Base-by-base conservation (phyloP, 2,888 invertebrate genomes). In the Hipparchia sbordonii region DNA sequence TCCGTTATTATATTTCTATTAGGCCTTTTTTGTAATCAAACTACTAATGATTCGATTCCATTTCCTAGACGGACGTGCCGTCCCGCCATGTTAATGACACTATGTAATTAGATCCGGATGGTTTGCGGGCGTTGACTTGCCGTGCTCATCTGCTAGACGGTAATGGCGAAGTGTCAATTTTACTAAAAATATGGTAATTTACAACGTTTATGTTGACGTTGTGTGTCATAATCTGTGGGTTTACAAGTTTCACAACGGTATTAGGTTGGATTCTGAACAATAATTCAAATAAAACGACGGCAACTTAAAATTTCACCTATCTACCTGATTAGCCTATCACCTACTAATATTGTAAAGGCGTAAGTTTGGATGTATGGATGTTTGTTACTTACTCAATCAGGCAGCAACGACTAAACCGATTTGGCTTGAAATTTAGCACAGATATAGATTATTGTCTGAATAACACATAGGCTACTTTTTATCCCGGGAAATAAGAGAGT, bases 21-120 rank as follows among this genome's bases (percentile, higher is more conserved):
- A 93, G 93, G 93, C 92, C 92, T 92, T 93, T 93, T 93, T 93
- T 92, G 92, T 93, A 93, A 93, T 93, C 93, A 92, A 92, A 93
- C 92, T 91, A 90, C 93, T 93, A 93, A 93, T 93, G 93, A 93
- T 93, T 93, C 93, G 93, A 93, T 93, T 92, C 93, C 93, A 93
- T 92, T 93, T 92, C 93, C 93, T 91, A 92, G 90, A 86, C 93
- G 92, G 92, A 93, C 93, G 93, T 92, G 93, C 91, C 91, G 89
- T 90, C 91, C 89, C 87, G 84, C 85, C 85, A 90, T 91, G 91
- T 90, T 93, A 93, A 93, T 93, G 93, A 92, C 92, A 89, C 89
- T 84, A 85, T 85, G 89, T 93, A 93, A 93, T 93, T 93, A 93
- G 93, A 93, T 93, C 89, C 93, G 93, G 93, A 92, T 92, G 93